Evolutionary conservation across 2,113 vertebrate species (phyloP), one percentile per base, ranked within the genome.

Genomic region (Neogobius melanostomus): DNA sequence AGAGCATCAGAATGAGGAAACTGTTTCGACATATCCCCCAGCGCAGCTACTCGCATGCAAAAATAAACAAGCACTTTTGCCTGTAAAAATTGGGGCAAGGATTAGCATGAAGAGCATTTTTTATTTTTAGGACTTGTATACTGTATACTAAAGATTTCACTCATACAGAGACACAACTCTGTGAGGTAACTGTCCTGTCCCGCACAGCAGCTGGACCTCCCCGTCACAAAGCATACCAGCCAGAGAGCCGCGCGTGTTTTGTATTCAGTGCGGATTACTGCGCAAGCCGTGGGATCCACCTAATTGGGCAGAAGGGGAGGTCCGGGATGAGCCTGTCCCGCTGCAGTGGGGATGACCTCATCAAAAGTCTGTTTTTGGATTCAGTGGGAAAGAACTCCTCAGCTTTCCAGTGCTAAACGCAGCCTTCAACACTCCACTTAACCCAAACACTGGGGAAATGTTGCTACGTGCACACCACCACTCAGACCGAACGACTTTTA

Each of bases 401-500:
- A 71, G 61, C 54, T 60, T 62, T 61, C 11, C 5, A 67, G 64
- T 46, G 57, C 47, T 36, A 44, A 76, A 60, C 36, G 11, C 74
- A 84, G 36, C 82, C 87, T 88, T 87, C 75, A 63, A 64, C 67
- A 16, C 45, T 45, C 45, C 11, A 43, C 42, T 49, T 82, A 86
- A 79, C 81, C 83, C 79, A 89, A 89, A 88, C 85, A 81, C 59
- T 54, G 48, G 7, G 54, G 72, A 44, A 64, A 46, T 80, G 76
- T 85, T 86, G 83, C 76, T 63, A 73, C 45, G 81, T 66, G 65
- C 52, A n/a, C 66, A 45, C 54, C 77, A 87, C 80, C 81, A 80
- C 84, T 86, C 82, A 87, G 87, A 87, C 84, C 87, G 87, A 79
- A 42, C 36, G 72, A 81, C 79, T 82, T 70, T 61, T n/a, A n/a